Percentiles rank a stretch among this genome's conserved stretches.
These are phyloP conservation scores for Myotis daubentonii DNA, from an alignment of 2,797 vertebrate species.

Conservation along the genomic window DNA sequence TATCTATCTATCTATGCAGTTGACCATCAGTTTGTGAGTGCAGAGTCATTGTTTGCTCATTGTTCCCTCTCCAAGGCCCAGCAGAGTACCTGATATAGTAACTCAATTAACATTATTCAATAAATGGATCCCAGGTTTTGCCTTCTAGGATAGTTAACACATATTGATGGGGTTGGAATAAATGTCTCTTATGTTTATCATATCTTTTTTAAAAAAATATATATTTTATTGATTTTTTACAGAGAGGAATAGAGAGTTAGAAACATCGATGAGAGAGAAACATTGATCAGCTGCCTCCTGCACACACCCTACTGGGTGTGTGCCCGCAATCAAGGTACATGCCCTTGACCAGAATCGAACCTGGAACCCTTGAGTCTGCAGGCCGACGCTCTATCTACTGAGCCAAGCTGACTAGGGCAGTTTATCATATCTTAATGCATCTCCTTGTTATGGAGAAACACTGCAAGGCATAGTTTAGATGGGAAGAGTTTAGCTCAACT, in stretches of 20 bases:
- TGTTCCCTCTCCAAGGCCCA: not conserved
- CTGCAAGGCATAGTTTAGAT: not conserved
- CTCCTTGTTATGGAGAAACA: not conserved
- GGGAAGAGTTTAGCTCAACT: not conserved
- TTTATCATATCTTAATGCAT: not conserved
- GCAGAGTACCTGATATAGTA: not conserved
- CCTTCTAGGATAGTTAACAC: not conserved
- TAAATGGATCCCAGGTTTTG: not conserved
- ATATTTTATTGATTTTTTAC: too few relatives aligned
- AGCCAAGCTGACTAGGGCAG: too few relatives aligned
- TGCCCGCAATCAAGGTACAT: too few relatives aligned
- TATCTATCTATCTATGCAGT: not conserved
- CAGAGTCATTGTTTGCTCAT: not conserved
- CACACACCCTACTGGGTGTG: too few relatives aligned
- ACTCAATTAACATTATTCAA: not conserved
- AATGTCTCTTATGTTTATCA: not conserved
- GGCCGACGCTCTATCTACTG: too few relatives aligned
- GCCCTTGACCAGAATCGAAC: too few relatives aligned
- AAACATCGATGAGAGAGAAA: too few relatives aligned
- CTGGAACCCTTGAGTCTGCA: too few relatives aligned
- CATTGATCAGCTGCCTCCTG: too few relatives aligned
- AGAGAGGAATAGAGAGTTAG: too few relatives aligned
- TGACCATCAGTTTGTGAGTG: not conserved
- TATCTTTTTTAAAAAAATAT: too few relatives aligned
- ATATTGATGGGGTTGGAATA: not conserved